phyloP scores from a whole-genome alignment of 2,113 vertebrate genomes.

The Coptodon bakossiorum region DNA sequence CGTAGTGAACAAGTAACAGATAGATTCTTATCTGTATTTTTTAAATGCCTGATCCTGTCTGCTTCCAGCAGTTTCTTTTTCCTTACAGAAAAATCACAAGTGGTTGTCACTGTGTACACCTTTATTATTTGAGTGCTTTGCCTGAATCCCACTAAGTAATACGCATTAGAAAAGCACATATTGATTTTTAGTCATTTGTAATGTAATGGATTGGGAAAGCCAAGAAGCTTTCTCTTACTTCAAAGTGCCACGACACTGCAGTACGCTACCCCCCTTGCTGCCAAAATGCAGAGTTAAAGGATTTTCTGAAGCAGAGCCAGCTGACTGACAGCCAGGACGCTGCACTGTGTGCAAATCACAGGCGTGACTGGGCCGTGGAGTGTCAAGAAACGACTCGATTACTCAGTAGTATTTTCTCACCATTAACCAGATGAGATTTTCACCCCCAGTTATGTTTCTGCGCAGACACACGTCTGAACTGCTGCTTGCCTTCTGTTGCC shows the following conservation, averaged over 20 bases:
- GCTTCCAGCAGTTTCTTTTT: background rate
- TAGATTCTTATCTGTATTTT: background rate
- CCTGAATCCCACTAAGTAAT: background rate
- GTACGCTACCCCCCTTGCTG: background rate
- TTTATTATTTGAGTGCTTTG: background rate
- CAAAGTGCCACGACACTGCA: background rate
- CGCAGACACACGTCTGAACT: background rate
- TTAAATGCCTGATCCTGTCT: accelerated
- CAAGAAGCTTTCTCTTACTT: background rate
- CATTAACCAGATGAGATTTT: conserved; percentile 19
- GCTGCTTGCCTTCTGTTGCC: background rate
- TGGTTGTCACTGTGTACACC: background rate
- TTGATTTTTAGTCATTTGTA: background rate
- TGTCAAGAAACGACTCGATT: background rate
- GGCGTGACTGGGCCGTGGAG: background rate
- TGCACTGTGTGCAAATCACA: background rate
- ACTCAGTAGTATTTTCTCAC: conserved; percentile 34
- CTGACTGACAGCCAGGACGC: background rate
- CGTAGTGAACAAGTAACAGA: background rate
- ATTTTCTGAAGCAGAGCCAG: background rate
- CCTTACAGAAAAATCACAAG: background rate
- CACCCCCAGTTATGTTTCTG: background rate
- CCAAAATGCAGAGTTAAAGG: background rate
- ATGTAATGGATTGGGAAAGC: background rate
- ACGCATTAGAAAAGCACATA: background rate